Conservation (phyloP, 2,888 invertebrate species). For the Troides helena region DNA sequence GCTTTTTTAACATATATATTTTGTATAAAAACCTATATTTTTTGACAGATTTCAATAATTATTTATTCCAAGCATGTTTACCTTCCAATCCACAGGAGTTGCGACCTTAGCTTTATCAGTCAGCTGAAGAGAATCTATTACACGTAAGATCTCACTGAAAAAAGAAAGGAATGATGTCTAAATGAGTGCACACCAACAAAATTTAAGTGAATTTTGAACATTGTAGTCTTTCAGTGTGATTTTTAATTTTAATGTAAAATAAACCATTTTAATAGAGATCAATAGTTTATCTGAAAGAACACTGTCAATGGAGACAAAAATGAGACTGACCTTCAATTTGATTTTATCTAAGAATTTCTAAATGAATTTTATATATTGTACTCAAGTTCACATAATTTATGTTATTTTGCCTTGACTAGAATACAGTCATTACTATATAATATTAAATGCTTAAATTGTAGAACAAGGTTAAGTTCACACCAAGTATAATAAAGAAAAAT, state of each 20-base stretch:
- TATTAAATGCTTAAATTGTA: too few relatives aligned
- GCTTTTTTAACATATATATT: too few relatives aligned
- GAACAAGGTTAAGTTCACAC: too few relatives aligned
- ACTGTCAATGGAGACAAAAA: constrained; percentile 20
- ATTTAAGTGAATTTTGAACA: too few relatives aligned
- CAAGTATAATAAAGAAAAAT: too few relatives aligned
- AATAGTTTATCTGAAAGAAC: too few relatives aligned
- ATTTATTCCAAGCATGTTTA: constrained; percentile 46
- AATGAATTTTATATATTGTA: constrained; percentile 21
- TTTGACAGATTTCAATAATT: too few relatives aligned
- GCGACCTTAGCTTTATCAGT: constrained; percentile 92
- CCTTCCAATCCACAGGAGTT: constrained; percentile 95
- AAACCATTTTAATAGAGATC: too few relatives aligned
- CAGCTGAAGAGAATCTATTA: constrained; percentile 94
- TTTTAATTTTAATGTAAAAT: too few relatives aligned
- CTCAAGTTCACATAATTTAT: constrained; percentile 19
- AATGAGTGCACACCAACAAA: background rate
- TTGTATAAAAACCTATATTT: too few relatives aligned
- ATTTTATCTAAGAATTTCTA: constrained; percentile 24
- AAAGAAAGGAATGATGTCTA: background rate
- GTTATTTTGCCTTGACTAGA: constrained; percentile 22
- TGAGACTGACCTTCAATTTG: constrained; percentile 1
- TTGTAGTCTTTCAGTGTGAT: too few relatives aligned
- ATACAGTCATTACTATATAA: background rate
- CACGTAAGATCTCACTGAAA: constrained; percentile 94